Percentiles rank a stretch among this genome's conserved stretches.
Evolutionary conservation across 2,888 invertebrate genomes (phyloP).

Genomic region (Hydroisotoma schaefferi): DNA sequence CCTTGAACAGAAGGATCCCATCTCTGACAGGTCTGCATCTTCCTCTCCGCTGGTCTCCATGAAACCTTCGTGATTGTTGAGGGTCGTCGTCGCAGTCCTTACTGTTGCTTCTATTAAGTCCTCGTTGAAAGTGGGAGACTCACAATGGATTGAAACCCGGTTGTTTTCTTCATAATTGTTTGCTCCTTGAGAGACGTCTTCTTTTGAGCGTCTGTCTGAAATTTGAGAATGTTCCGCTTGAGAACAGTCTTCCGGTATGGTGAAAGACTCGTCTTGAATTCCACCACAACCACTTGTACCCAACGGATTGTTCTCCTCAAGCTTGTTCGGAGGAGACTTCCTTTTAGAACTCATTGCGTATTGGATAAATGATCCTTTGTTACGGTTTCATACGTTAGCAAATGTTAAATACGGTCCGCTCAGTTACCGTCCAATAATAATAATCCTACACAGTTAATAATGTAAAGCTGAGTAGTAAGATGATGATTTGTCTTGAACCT

Average conservation of each 20-base stretch:
- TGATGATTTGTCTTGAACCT: too few relatives aligned
- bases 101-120: constrained; percentile 1
- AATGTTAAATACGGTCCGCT: neutral
- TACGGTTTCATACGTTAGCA: too few relatives aligned
- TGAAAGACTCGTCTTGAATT: too few relatives aligned
- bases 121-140: constrained; percentile 2
- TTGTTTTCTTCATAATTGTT: neutral
- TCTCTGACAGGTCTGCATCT: constrained; percentile 39
- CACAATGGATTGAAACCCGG: neutral
- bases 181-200: neutral
- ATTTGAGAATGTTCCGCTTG: neutral
- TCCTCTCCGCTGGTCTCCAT: constrained; percentile 44
- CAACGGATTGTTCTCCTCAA: constrained; percentile 34
- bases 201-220: neutral
- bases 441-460: too few relatives aligned
- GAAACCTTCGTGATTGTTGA: constrained; percentile 8
- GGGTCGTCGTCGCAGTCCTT: neutral
- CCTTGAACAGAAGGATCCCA: constrained; percentile 42
- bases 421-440: neutral
- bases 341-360: constrained; percentile 46
- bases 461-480: too few relatives aligned
- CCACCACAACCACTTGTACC: neutral
- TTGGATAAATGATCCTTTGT: too few relatives aligned
- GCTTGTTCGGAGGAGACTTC: constrained; percentile 48
- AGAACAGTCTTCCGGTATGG: constrained; percentile 2